Conservation (phyloP, 1,140 invertebrate genomes). For the Holotrichia oblita region DNA sequence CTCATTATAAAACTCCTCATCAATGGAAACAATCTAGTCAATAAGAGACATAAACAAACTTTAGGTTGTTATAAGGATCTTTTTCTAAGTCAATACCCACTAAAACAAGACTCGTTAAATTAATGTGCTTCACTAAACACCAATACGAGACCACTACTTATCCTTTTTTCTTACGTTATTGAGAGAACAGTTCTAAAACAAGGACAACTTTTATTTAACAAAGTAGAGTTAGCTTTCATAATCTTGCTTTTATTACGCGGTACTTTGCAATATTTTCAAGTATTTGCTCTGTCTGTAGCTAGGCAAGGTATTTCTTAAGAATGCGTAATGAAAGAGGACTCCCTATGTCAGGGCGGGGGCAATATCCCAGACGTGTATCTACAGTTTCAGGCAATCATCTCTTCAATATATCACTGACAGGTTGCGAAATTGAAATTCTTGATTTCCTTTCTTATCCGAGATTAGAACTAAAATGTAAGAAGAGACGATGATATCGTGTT, state of each 20-base stretch:
- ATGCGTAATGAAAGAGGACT: constrained; percentile 5
- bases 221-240: background rate
- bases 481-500: background rate
- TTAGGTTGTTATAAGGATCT: too few relatives aligned
- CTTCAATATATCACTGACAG: constrained; percentile 35
- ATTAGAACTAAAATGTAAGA: constrained; percentile 7
- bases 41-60: too few relatives aligned
- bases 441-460: constrained; percentile 31
- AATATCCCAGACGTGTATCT: background rate
- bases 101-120: constrained; percentile 1
- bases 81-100: background rate
- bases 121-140: background rate
- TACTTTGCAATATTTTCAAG: background rate
- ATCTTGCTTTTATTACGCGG: background rate
- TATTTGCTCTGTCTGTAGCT: background rate
- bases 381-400: constrained; percentile 36
- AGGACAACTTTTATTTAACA: background rate
- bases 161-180: too few relatives aligned
- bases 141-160: too few relatives aligned
- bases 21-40: too few relatives aligned
- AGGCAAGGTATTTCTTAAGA: background rate
- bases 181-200: background rate
- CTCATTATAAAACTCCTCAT: too few relatives aligned
- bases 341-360: background rate
- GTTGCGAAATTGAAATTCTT: constrained; percentile 35